A percentile compares a stretch with the other conserved stretches of the same genome.
These are phyloP conservation scores for Galeruca laticollis DNA, from an alignment of 2,888 invertebrate genomes.

Conservation along the genomic window DNA sequence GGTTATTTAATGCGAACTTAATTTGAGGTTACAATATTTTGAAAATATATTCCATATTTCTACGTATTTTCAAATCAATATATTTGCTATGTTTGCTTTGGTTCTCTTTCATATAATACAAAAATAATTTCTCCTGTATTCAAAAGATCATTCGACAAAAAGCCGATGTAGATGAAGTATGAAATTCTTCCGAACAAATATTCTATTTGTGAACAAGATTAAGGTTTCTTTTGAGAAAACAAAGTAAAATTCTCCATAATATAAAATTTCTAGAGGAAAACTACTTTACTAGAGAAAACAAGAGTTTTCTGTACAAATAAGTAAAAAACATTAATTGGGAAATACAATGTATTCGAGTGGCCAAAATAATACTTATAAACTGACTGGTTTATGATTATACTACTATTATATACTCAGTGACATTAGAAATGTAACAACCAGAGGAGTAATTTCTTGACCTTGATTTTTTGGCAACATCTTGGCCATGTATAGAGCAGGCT, in stretches of 20 bases:
- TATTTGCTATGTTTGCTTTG: background rate
- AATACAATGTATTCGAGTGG: background rate
- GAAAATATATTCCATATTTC: no score
- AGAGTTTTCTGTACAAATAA: background rate
- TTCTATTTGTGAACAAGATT: slow-evolving; percentile 6
- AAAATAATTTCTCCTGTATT: background rate
- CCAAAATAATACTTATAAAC: no score
- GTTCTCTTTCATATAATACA: background rate
- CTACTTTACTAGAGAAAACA: background rate
- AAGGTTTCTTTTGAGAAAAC: background rate
- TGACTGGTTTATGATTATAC: background rate
- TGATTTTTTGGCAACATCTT: no score
- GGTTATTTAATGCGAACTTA: no score
- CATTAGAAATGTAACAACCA: no score
- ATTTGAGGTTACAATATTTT: no score
- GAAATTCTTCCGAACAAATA: background rate
- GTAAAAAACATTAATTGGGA: background rate
- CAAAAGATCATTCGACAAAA: slow-evolving; percentile 2
- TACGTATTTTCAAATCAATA: no score
- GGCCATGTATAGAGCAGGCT: no score
- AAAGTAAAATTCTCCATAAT: background rate
- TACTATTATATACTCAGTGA: no score
- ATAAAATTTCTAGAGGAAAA: background rate
- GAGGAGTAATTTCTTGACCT: no score
- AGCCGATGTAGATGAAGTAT: background rate